Evolutionary conservation across 2,113 vertebrate species (phyloP).

Genomic region (Microcebus tavaratra): DNA sequence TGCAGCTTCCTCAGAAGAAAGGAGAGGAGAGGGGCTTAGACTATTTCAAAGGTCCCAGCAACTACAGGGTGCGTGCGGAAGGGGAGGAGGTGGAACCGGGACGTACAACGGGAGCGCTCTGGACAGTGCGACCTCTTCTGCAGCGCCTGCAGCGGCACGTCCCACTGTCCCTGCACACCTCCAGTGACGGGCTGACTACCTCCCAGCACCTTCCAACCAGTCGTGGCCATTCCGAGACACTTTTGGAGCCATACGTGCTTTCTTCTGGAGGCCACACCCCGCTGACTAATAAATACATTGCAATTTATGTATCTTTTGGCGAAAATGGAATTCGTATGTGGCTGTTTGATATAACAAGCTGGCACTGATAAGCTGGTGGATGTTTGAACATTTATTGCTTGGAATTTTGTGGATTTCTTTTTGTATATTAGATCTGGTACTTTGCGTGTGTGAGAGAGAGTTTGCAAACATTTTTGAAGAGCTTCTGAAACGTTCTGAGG

Average conservation of each 20-base stretch:
- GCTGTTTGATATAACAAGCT: not conserved
- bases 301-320: no score
- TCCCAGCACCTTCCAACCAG: not conserved
- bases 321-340: not conserved
- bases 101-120: not conserved
- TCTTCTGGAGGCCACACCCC: not conserved
- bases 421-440: not conserved
- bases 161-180: not conserved
- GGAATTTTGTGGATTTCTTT: not conserved
- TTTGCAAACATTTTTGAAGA: not conserved
- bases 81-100: not conserved
- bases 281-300: not conserved
- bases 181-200: not conserved
- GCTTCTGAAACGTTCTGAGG: not conserved
- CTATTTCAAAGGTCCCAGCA: not conserved
- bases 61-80: not conserved
- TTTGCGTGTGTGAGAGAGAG: not conserved
- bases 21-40: not conserved
- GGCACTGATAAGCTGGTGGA: not conserved
- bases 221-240: not conserved
- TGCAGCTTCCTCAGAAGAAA: not conserved
- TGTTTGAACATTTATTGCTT: not conserved
- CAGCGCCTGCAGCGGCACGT: not conserved
- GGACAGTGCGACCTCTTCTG: not conserved
- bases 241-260: not conserved